A percentile compares a stretch with the other conserved stretches of the same genome.
Conservation (phyloP, 2,797 vertebrate species). For the Taeniopygia guttata region DNA sequence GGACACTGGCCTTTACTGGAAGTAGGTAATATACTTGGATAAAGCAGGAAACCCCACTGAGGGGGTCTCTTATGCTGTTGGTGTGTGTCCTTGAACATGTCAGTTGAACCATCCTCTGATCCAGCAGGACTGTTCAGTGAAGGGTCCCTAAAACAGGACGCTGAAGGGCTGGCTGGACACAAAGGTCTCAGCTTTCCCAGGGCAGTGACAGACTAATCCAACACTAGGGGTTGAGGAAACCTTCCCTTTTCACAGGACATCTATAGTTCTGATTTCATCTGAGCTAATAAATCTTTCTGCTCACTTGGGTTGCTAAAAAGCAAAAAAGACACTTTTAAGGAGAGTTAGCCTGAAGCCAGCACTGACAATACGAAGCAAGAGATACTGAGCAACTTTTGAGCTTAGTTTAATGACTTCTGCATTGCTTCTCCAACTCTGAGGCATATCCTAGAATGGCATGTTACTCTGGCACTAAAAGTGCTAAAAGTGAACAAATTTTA, state of each 20-base stretch:
- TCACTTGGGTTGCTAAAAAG: background rate
- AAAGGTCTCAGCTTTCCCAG: background rate
- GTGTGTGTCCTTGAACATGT: background rate
- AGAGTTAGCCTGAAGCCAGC: background rate
- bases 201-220: background rate
- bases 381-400: background rate
- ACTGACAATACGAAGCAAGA: background rate
- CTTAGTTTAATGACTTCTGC: background rate
- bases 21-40: background rate
- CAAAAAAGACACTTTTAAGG: background rate
- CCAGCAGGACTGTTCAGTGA: background rate
- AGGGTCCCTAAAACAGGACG: background rate
- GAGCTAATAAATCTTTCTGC: background rate
- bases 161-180: background rate
- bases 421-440: background rate
- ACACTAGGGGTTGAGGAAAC: background rate
- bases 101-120: accelerated
- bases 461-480: background rate
- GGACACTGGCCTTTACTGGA: background rate
- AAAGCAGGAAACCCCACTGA: background rate
- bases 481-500: background rate
- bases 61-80: background rate
- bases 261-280: background rate
- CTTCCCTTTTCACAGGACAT: background rate
- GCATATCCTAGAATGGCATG: background rate